Evolutionary conservation across 2,888 invertebrate species (phyloP).

Genomic region (Sphecodes monilicornis): DNA sequence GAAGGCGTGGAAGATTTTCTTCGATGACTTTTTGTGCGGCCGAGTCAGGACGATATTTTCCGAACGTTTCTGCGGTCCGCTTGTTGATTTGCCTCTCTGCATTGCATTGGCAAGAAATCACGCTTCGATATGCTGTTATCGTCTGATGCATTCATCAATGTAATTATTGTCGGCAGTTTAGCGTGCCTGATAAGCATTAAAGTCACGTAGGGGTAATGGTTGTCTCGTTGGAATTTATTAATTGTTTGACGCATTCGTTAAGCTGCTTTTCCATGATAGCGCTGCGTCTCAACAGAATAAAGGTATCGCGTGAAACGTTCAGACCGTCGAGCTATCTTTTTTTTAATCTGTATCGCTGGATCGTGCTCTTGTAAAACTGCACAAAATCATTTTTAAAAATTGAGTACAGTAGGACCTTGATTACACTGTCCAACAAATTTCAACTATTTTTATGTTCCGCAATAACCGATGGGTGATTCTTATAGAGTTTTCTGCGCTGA

Average conservation of each 20-base stretch:
- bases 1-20: slow-evolving; percentile 37
- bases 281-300: background rate
- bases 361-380: too few relatives aligned
- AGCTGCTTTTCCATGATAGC: background rate
- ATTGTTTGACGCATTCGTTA: background rate
- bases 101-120: slow-evolving; percentile 8
- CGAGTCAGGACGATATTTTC: slow-evolving; percentile 5
- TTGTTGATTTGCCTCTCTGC: slow-evolving; percentile 15
- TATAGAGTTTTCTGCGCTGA: too few relatives aligned
- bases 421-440: too few relatives aligned
- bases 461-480: too few relatives aligned
- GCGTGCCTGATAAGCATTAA: slow-evolving; percentile 11
- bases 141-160: slow-evolving; percentile 15
- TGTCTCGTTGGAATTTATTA: slow-evolving; percentile 15
- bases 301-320: background rate
- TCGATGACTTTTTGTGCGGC: background rate
- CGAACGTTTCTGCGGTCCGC: background rate
- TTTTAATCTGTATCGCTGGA: too few relatives aligned
- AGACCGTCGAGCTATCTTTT: too few relatives aligned
- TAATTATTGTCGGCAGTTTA: slow-evolving; percentile 17
- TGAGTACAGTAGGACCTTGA: too few relatives aligned
- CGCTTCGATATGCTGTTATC: slow-evolving; percentile 19
- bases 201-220: slow-evolving; percentile 3
- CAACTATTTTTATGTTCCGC: too few relatives aligned
- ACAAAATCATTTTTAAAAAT: too few relatives aligned